Base-by-base conservation (phyloP, 2,888 invertebrate genomes). In the Orthosia gothica region DNA sequence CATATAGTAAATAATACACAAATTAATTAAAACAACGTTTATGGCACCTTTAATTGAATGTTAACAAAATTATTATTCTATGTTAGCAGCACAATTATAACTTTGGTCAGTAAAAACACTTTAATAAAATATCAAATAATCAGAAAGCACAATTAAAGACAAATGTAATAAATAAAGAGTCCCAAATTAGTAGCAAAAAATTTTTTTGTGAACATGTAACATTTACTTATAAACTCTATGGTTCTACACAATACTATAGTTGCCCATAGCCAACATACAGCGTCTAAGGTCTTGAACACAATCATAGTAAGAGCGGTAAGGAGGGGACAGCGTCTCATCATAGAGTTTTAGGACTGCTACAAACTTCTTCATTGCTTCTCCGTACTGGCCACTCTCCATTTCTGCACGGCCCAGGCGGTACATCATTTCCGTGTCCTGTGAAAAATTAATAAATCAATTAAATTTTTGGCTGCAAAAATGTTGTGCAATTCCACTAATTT, bases 261-360 rank as follows among this genome's bases (percentile, higher is more conserved):
- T 98, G 64, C 98, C 98, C 82, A 97, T 94, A 71, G 97, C 96
- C 5, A 98, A 94, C 93, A 98, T 97, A 85, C 98, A 98, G 66
- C 97, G 97, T 83, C 98, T 97, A 18, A 98, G 94, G 67, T 97
- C 97, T 91, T 98, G 98, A 76, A 98, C 98, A 89, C 98, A 98
- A 65, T 98, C 95, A 87, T 98, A 97, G 91, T 98, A 98, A 83
- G 98, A 98, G 77, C 96, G 97, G 86, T 98, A 98, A 0, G 98
- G 98, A 12, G 98, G 97, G 3, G 97, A 97, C 59, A 98, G 92
- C 4, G 97, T 97, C 59, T 97, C 97, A 76, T 98, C 97, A 89
- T 98, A 97, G 16, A 98, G 95, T 81, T 97, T 97, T 58, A 98
- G 92, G 23, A 98, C 97, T 89, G 97, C 97, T 55, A 97, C 93